Base-by-base conservation (phyloP, 2,797 vertebrate genomes). In the Alauda arvensis region DNA sequence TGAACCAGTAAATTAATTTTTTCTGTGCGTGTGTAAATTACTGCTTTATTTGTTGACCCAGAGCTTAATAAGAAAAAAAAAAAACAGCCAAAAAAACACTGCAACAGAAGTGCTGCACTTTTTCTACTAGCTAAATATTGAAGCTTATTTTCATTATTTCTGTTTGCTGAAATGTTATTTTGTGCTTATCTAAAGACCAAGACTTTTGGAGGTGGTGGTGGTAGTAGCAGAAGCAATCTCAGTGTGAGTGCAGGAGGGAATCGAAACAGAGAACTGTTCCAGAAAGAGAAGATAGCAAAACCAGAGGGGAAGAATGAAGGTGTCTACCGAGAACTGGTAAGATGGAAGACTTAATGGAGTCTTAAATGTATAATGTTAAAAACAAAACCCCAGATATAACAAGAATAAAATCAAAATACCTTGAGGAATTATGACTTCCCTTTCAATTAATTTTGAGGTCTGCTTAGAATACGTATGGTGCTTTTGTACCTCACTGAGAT, bases 261-360 rank as follows among this genome's bases (percentile, higher is more conserved):
- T 92, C 98, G 98, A 90, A 97, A 94, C 86, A 97, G 98, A 93
- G 98, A 99, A 60, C 92, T 97, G 8, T 97, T 98, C 96, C 98
- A 98, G 88, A 98, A 98, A 72, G 99, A 99, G 96, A 98, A 97
- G 84, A 94, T 95, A 85, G 79, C 86, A 84, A 97, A 96, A 92
- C 93, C 92, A 51, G 98, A 98, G 61, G 97, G 94, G 66, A 98
- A 96, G 87, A 95, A 97, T 20, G 98, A 98, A 92, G 98, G 98
- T 85, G 98, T 99, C 93, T 99, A 99, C 93, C 95, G 99, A 96
- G 98, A 99, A 89, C 95, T 99, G 98, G 99, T 99, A 98, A 98
- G 98, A 69, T 78, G 57, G 42, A 93, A 42, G 49, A 69, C 74
- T 82, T 52, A 53, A 39, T 59, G 67, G 13, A 42, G n/a, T 33